Percentiles rank a stretch among this genome's conserved stretches.
Evolutionary conservation across 2,797 vertebrate species (phyloP).

Genomic region (Parambassis ranga): DNA sequence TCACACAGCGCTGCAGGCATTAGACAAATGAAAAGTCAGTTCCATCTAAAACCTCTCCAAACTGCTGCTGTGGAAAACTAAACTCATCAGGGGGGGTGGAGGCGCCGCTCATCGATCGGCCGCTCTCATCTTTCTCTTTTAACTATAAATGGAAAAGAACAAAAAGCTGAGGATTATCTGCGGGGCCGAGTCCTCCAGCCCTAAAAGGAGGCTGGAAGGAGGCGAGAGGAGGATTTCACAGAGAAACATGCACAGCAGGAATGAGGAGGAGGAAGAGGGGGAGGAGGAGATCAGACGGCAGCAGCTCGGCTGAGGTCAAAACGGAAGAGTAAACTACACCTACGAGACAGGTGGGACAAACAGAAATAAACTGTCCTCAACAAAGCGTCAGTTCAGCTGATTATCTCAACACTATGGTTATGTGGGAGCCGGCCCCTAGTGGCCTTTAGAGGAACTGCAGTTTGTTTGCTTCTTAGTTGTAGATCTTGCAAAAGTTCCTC

Average conservation of each 20-base stretch:
- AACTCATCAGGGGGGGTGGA: slow-evolving; percentile 37
- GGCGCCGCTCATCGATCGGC: slow-evolving; percentile 44
- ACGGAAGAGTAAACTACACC: neutral
- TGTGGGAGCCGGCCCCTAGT: no score
- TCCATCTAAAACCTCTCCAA: slow-evolving; percentile 7
- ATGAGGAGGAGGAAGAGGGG: no score
- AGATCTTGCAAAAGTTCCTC: no score
- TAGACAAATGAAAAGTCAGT: slow-evolving; percentile 25
- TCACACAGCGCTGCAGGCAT: slow-evolving; percentile 36
- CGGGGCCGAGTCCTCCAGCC: slow-evolving; percentile 13
- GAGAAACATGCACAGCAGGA: slow-evolving; percentile 16
- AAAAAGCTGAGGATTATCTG: slow-evolving; percentile 45
- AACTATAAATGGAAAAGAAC: slow-evolving; percentile 67
- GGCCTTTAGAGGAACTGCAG: no score
- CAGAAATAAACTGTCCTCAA: no score
- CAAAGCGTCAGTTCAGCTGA: no score
- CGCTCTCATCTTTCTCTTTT: slow-evolving; percentile 44
- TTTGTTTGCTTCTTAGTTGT: no score
- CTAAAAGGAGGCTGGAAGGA: slow-evolving; percentile 51
- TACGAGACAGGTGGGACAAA: no score
- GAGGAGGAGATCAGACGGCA: neutral
- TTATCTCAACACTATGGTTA: no score
- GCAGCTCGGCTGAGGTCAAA: neutral
- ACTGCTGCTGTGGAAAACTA: slow-evolving; percentile 11
- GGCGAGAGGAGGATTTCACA: slow-evolving; percentile 21